Evolutionary conservation across 2,113 vertebrate species (phyloP), one percentile per base, ranked within the genome.

Genomic region (Sceloporus undulatus): DNA sequence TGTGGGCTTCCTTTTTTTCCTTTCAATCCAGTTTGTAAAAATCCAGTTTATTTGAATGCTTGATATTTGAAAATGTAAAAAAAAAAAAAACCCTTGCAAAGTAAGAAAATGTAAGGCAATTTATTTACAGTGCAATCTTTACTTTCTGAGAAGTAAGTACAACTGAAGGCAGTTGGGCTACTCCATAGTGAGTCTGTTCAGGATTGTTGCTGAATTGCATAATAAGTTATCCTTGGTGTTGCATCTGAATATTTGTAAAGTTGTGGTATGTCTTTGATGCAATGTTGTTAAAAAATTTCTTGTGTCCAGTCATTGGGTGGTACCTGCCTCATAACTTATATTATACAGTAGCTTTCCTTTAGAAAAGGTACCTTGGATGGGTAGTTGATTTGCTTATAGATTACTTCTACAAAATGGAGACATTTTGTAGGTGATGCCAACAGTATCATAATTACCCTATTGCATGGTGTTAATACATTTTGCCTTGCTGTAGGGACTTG

Each of bases 361-460:
- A 54, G 38, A 85, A 48, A 7, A 21, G 16, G n/a, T 27, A 66
- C 13, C 2, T 52, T 14, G 38, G 23, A 40, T 3, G 6, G 11
- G 10, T 18, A 14, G 13, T 84, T 78, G 48, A 83, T 54, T 54
- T 77, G 42, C 34, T 9, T 29, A 84, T 82, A 65, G 91, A 29
- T 92, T 85, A 85, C 78, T 91, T 92, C 91, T 92, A 86, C 73
- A 90, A 92, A 93, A 93, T 85, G 38, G 75, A 89, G 89, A 92
- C 62, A 52, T 91, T 91, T 92, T 91, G 89, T 71, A 92, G 89
- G 90, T 29, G 59, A 48, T 89, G 90, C 77, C 19, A 84, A 68
- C 84, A 89, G 93, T 88, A 88, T 88, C 84, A 75, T 91, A 90
- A 90, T 94, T 94, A 86, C 89, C 90, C 93, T 95, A 94, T 94